phyloP scores from a whole-genome alignment of 2,888 invertebrate genomes.

The Helleia helle region DNA sequence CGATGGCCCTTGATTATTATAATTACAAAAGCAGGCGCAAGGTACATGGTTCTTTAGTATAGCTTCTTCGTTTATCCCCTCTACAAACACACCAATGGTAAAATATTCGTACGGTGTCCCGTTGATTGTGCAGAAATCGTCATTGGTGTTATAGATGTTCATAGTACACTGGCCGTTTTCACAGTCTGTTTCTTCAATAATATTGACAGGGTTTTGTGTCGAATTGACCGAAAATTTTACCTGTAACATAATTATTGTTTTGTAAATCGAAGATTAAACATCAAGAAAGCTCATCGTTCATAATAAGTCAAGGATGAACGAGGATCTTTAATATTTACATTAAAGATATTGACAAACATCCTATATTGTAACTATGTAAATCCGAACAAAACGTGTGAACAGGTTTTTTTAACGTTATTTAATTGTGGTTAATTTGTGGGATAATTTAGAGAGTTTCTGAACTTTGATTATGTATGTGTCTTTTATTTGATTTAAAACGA shows the following conservation, averaged over 20 bases:
- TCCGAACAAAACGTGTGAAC: too few species aligned
- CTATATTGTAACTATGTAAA: too few species aligned
- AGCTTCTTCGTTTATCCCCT: conserved; percentile 28
- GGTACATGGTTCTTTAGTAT: conserved; percentile 41
- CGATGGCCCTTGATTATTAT: conserved; percentile 41
- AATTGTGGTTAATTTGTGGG: too few species aligned
- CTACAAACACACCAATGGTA: conserved; percentile 30
- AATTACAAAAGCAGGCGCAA: conserved; percentile 47
- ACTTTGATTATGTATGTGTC: too few species aligned
- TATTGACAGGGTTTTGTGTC: conserved; percentile 29
- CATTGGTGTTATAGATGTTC: conserved; percentile 18
- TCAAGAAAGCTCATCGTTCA: too few species aligned
- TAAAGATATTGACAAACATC: too few species aligned
- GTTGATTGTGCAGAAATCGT: background rate
- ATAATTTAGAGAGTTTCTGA: too few species aligned
- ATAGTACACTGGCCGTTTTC: conserved; percentile 24
- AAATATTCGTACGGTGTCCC: conserved; percentile 31
- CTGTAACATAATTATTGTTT: conserved; percentile 12
- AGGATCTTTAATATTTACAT: too few species aligned
- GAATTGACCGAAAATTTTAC: conserved; percentile 26
- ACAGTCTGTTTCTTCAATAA: conserved; percentile 21
- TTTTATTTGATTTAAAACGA: too few species aligned
- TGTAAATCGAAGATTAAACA: too few species aligned
- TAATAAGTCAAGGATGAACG: too few species aligned
- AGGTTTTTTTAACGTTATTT: too few species aligned